Evolutionary conservation across 53 echinoderm and acorn worm species (phyloP), one percentile per base, ranked within the genome.

Genomic region (Holothuria leucospilota): DNA sequence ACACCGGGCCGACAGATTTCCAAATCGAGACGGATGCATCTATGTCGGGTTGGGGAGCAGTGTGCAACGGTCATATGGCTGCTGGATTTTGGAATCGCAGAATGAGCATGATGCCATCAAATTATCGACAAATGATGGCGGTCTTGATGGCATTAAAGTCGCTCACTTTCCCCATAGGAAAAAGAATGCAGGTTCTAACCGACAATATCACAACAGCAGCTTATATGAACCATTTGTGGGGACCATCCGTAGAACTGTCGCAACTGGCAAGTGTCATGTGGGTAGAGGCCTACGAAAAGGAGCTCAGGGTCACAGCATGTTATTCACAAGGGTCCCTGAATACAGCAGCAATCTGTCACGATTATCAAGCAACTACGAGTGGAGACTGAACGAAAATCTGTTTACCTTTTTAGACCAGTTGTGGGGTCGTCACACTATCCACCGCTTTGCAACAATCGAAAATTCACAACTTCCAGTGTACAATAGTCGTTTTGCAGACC

Each of bases 401-500:
- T 92, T 88, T 62, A 30, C 18, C 25, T 84, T 38, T 23, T 24
- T 85, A 8, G 85, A 82, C 86, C 28, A 46, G 16, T 79, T n/a
- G 29, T 89, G 82, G 86, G 92, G 86, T 7, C 86, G 82, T 41
- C 92, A 89, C 62, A 84, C 89, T 8, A 58, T 89, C 24, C 84
- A 83, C 77, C 40, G 89, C n/a, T 89, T 89, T 38, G 89, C 89
- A 20, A 74, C 59, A 29, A 82, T 82, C 39, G 62, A 62, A 13
- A 89, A 89, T 63, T 23, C 68, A 27, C 89, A 89, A 23, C 24
- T 85, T n/a, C 73, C 86, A 53, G 59, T 87, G 6, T 80, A 87
- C 88, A 87, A 87, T 69, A 87, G 88, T 67, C 62, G 87, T 4
- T 63, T 52, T 26, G 62, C 77, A 21, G 87, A 87, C 49, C 87